phyloP scores from a whole-genome alignment of 2,113 vertebrate species.

The Ptilorrhoa leucosticta region DNA sequence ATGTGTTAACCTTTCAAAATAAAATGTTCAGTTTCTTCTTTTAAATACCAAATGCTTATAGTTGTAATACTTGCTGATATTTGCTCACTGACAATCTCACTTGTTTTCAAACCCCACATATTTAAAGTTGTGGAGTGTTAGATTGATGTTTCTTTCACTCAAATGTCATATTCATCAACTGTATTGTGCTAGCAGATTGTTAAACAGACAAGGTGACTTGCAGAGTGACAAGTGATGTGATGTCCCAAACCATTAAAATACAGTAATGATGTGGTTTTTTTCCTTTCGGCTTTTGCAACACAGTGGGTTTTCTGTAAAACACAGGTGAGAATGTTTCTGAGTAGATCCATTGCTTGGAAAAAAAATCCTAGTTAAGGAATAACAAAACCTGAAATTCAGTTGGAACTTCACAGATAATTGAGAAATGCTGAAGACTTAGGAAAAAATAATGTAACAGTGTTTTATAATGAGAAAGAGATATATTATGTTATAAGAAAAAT shows the following conservation, averaged over 20 bases:
- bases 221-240: slow-evolving; percentile 25
- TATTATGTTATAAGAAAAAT: neutral
- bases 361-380: neutral
- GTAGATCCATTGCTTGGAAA: neutral
- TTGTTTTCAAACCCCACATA: slow-evolving; percentile 48
- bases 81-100: slow-evolving; percentile 13
- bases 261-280: neutral
- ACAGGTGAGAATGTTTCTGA: neutral
- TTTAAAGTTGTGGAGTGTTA: slow-evolving; percentile 31
- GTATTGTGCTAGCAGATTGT: slow-evolving; percentile 30
- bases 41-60: slow-evolving; percentile 31
- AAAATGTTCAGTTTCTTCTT: slow-evolving; percentile 37
- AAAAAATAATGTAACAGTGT: neutral
- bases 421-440: neutral
- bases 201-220: slow-evolving; percentile 54
- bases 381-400: neutral
- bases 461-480: neutral
- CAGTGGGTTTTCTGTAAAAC: neutral
- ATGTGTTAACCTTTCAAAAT: slow-evolving; percentile 53
- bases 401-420: neutral
- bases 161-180: slow-evolving; percentile 48
- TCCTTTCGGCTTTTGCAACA: slow-evolving; percentile 13
- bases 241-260: slow-evolving; percentile 44
- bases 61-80: neutral
- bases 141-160: slow-evolving; percentile 53